Evolutionary conservation across 1,140 invertebrate species (phyloP).

Genomic region (Zaprionus tsacasi): DNA sequence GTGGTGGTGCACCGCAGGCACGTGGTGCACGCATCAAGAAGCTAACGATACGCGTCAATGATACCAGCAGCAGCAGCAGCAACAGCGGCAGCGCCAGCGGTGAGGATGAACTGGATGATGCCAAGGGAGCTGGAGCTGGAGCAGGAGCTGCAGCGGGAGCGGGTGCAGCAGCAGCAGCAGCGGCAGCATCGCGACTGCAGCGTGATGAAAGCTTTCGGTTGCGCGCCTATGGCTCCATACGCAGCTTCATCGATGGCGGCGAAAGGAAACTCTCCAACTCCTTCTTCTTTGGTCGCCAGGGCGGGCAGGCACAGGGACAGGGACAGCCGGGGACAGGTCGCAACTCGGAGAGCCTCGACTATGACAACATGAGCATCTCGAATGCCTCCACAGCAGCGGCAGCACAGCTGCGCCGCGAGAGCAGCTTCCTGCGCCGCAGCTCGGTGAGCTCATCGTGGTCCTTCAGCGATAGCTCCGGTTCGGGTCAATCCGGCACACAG

Average conservation of each 20-base stretch:
- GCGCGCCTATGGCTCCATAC: constrained; percentile 77
- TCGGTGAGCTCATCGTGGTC: constrained; percentile 83
- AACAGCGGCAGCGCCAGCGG: constrained; percentile 67
- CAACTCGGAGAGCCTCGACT: constrained; percentile 54
- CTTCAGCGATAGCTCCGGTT: constrained; percentile 79
- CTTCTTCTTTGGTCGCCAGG: constrained; percentile 76
- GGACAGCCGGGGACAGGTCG: constrained; percentile 7
- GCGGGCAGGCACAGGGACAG: constrained; percentile 6
- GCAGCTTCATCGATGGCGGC: constrained; percentile 80
- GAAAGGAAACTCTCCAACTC: constrained; percentile 80
- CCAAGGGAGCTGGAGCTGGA: neutral
- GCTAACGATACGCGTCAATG: constrained; percentile 84
- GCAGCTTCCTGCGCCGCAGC: constrained; percentile 71
- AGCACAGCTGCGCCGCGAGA: constrained; percentile 67
- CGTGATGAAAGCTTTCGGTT: constrained; percentile 78
- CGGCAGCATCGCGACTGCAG: constrained; percentile 48
- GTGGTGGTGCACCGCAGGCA: constrained; percentile 63
- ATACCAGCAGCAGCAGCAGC: constrained; percentile 85
- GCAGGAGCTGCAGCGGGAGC: neutral
- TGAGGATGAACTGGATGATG: constrained; percentile 62
- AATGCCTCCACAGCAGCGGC: constrained; percentile 56
- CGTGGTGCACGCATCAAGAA: constrained; percentile 73
- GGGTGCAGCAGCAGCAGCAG: neutral
- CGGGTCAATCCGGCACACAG: constrained; percentile 68
- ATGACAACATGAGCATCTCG: constrained; percentile 74